Percentiles rank a stretch among this genome's conserved stretches.
These are phyloP conservation scores for Lutjanus erythropterus DNA, from an alignment of 2,113 vertebrate genomes.

Conservation along the genomic window DNA sequence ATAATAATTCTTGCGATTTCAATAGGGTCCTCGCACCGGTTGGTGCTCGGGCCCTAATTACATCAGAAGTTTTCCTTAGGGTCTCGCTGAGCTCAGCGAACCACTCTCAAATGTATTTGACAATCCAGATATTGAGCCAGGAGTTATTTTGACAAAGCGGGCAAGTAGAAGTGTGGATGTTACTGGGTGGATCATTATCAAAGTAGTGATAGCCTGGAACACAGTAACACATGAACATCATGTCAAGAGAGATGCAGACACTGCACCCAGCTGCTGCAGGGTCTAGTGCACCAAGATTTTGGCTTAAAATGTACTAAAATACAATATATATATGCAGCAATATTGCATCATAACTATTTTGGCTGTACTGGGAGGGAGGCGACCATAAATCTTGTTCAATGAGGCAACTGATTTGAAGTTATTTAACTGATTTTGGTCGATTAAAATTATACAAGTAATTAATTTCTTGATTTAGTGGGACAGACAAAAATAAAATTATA, in stretches of 20 bases:
- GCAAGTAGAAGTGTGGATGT: slow-evolving; percentile 42
- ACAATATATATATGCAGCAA: background rate
- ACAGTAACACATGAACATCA: slow-evolving; percentile 24
- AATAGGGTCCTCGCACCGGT: no score
- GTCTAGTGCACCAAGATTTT: background rate
- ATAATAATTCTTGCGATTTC: no score
- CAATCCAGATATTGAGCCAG: slow-evolving; percentile 61
- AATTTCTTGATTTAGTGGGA: background rate
- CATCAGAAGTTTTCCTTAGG: slow-evolving; percentile 67
- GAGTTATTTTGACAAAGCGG: slow-evolving; percentile 66
- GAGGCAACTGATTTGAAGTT: background rate
- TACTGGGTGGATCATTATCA: slow-evolving; percentile 57
- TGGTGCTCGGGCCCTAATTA: no score
- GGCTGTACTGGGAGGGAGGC: background rate
- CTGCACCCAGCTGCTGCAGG: slow-evolving; percentile 16
- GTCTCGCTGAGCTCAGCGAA: slow-evolving; percentile 56
- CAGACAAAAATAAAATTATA: background rate
- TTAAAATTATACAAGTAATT: background rate
- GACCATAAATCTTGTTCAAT: background rate
- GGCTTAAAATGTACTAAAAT: slow-evolving; percentile 8
- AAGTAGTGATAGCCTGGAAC: slow-evolving; percentile 24
- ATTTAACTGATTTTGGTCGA: background rate
- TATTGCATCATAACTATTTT: slow-evolving; percentile 2
- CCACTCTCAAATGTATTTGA: slow-evolving; percentile 61
- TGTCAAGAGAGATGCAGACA: slow-evolving; percentile 19